Percentiles rank a stretch among this genome's conserved stretches.
These are phyloP conservation scores for Neotoxoptera formosana DNA, from an alignment of 1,140 invertebrate genomes.

Conservation along the genomic window DNA sequence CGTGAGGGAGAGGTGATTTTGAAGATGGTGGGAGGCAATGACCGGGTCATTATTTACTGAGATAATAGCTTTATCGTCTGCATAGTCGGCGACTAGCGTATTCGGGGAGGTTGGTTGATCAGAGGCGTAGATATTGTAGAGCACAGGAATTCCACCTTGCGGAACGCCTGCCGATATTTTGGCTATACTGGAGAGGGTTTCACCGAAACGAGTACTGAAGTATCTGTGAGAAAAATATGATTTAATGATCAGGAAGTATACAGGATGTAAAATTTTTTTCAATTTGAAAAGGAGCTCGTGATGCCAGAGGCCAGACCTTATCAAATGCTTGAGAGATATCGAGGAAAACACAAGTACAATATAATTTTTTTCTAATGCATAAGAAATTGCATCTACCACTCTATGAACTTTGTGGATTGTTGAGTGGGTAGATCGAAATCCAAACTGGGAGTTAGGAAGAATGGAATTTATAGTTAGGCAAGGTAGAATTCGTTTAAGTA, in stretches of 20 bases:
- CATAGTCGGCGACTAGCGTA: background rate
- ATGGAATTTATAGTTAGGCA: background rate
- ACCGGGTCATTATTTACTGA: background rate
- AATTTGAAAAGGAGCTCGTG: background rate
- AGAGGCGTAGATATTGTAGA: background rate
- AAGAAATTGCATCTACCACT: conserved; percentile 34
- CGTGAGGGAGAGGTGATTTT: background rate
- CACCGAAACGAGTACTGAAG: background rate
- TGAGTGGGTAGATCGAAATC: conserved; percentile 29
- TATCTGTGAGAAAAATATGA: background rate
- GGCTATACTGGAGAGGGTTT: background rate
- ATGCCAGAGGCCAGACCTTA: conserved; percentile 60
- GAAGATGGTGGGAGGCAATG: background rate
- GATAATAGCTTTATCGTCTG: background rate
- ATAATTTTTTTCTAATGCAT: conserved; percentile 57
- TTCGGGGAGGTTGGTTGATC: background rate
- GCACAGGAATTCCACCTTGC: conserved; percentile 28
- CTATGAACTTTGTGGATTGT: conserved; percentile 38
- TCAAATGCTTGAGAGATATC: conserved; percentile 61
- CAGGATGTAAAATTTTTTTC: background rate
- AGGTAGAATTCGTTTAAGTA: background rate
- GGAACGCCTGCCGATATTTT: background rate
- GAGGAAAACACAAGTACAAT: conserved; percentile 59
- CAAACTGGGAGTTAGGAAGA: conserved; percentile 18
- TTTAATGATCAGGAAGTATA: background rate